Base-by-base conservation (phyloP, 2,888 invertebrate genomes). In the Elegia similella region DNA sequence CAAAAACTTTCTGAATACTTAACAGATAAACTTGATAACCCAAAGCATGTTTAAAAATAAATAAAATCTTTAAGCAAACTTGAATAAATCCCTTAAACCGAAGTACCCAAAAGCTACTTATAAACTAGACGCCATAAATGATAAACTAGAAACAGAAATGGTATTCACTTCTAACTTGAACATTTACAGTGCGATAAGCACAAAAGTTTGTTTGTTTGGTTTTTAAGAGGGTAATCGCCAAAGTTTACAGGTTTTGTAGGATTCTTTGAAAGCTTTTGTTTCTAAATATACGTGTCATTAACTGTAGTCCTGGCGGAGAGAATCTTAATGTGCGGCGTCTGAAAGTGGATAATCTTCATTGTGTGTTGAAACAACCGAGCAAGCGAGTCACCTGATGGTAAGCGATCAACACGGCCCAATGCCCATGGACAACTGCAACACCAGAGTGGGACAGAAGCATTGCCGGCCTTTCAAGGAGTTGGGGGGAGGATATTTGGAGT, bases 181-280 rank as follows among this genome's bases (percentile, higher is more conserved):
- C 56, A 56, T 56, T 47, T 42, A 32, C 53, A 56, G 56, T 47
- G 48, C 38, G 56, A 56, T 48, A 56, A 56, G 48, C 48, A 29
- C 48, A 30, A 29, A 56, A 56, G 48, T 56, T 56, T 56, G 56
- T 56, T 47, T 47, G 44, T 46, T 23, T 48, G 38, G 48, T 56
- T 56, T 56, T 56, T 56, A 56, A 56, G 56, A 56, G 56, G 48
- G 56, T 56, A 56, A 56, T 56, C 56, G 42, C 30, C 42, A 48
- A 56, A 56, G 42, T 56, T 56, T 42, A 52, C 52, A 48, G 56
- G 42, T 47, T 48, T 48, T 42, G 29, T 42, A 42, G 48, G 38
- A 56, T 48, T 50, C 56, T 56, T 56, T 48, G 48, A 56, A 42
- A 56, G 56, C 56, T 56, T 55, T 56, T 56, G 56, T 56, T 56